Evolutionary conservation across 2,113 vertebrate genomes (phyloP), one percentile per base, ranked within the genome.

Genomic region (Montifringilla adamsi): DNA sequence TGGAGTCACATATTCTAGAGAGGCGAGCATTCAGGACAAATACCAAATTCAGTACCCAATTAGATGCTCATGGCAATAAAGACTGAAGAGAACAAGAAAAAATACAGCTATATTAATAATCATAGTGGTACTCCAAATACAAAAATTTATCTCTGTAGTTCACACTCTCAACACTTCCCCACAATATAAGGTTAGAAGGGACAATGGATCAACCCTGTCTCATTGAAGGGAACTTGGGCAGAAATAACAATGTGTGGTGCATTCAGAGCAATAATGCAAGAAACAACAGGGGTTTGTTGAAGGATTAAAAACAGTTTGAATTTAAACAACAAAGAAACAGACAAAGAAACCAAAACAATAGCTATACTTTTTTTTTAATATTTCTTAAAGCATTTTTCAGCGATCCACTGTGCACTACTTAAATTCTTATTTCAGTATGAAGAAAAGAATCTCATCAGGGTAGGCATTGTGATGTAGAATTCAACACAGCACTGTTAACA

Each of bases 191-290:
- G 64, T 90, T 41, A 93, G 87, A 84, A 86, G 87, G 41, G 49
- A 96, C 95, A 94, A 89, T 84, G 50, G 82, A 89, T 80, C 89
- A 73, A 92, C 56, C 23, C 73, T 89, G 80, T 87, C 90, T 94
- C 69, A 97, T 83, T 97, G 93, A 97, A 73, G 79, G 76, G 87
- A 97, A 97, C 70, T 93, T 97, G 79, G 89, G 96, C 96, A 97
- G 96, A 97, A 97, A 84, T 97, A 97, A 95, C 87, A 96, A 97
- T 87, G 85, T 83, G 27, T 59, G 81, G 66, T 44, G 91, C 63
- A 96, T 46, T 96, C 72, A 92, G 46, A 93, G 87, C 84, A 95
- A 91, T 85, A 96, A 94, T 73, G 41, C 64, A 83, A 85, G 87
- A 96, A 97, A 95, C 94, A 96, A 97, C 94, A 85, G 91, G 86